phyloP scores from a whole-genome alignment of 2,113 vertebrate genomes.

The Phaetusa simplex region DNA sequence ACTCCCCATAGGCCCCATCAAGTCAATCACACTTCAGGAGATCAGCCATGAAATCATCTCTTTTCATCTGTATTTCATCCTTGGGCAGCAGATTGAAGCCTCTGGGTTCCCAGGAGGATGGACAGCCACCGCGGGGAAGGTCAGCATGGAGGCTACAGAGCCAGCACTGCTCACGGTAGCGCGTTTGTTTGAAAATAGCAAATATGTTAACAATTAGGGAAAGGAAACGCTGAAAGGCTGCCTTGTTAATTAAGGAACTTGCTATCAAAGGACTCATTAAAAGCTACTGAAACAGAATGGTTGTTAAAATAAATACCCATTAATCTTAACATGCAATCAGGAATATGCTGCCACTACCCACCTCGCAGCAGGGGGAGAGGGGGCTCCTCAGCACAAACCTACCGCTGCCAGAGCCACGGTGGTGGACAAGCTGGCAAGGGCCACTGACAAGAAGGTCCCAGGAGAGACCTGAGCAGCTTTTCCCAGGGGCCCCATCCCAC shows the following conservation, averaged over 20 bases:
- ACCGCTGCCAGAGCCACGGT: neutral
- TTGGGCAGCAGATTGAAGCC: neutral
- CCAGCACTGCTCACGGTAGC: constrained; percentile 55
- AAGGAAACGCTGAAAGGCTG: constrained; percentile 65
- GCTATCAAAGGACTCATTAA: constrained; percentile 85
- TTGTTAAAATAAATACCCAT: constrained; percentile 80
- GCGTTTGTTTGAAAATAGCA: constrained; percentile 62
- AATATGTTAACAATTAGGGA: constrained; percentile 87
- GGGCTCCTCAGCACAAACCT: neutral
- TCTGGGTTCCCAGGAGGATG: neutral
- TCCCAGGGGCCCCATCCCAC: neutral
- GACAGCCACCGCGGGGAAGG: neutral
- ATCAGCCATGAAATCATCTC: constrained; percentile 58
- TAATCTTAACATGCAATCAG: constrained; percentile 37
- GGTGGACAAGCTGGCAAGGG: neutral
- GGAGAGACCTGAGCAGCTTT: neutral
- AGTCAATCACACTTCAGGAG: neutral
- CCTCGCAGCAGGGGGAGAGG: neutral
- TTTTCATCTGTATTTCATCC: constrained; percentile 47
- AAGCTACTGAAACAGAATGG: constrained; percentile 75
- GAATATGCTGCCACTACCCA: neutral
- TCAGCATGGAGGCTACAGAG: neutral
- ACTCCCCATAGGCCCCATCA: neutral
- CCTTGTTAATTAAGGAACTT: constrained; percentile 78
- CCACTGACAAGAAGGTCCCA: neutral